Base-by-base conservation (phyloP, 2,888 invertebrate genomes). In the Hydrotaea cyrtoneurina region DNA sequence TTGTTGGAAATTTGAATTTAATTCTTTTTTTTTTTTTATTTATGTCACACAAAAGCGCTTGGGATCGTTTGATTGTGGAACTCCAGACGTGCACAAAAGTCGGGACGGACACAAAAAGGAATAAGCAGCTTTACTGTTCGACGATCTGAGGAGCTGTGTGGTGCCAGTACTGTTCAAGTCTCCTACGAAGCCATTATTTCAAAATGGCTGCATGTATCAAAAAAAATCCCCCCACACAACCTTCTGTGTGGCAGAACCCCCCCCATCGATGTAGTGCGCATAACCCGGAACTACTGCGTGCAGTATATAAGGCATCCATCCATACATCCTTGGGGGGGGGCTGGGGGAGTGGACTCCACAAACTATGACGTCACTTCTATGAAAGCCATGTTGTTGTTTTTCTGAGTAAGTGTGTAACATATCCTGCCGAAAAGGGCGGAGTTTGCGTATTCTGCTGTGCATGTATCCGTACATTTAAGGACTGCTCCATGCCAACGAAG, bases 61-160 rank as follows among this genome's bases (percentile, higher is more conserved):
- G 31, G 31, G 31, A 4, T 31, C 7, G 31, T 31, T 31, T 2
- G 31, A 4, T 31, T 31, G 31, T 71, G 31, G 46, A 59, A 85
- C 86, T 87, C 85, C 87, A 86, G 86, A 80, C 64, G 85, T 83
- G 59, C 81, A 78, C 86, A 76, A 82, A 59, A 80, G 57, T 86
- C 86, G 87, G 89, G 89, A 89, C 89, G 89, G 89, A 89, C 89
- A 88, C 87, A 87, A 31, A 84, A 84, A 85, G 85, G 86, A 85
- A 87, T 86, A 80, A 90, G 89, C 92, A 90, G 91, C 92, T 92
- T 89, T 89, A 92, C 92, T 92, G 92, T 91, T 91, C 91, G 92
- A 92, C 92, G 91, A 90, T 92, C 92, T 92, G 90, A 90, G 91
- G 89, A 90, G 91, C 92, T 92, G 90, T 92, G 92, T 91, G 88